These are phyloP conservation scores for Drosophila parthenogenetica DNA, from an alignment of 2,888 invertebrate genomes.

Conservation along the genomic window DNA sequence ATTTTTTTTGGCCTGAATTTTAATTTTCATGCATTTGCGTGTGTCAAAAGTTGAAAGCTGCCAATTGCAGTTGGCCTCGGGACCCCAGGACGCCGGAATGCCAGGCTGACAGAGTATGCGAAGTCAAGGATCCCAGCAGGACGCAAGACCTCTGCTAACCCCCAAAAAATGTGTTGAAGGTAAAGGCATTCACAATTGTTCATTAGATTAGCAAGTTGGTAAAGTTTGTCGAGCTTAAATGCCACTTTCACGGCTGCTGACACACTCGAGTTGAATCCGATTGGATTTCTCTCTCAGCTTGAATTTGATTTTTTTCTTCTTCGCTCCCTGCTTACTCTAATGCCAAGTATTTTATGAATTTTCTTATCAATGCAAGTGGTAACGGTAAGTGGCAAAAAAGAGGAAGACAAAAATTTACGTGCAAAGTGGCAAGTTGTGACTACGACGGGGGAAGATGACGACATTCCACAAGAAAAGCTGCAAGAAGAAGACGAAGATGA, in stretches of 20 bases:
- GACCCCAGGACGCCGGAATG: slow-evolving; percentile 5
- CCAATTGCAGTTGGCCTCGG: slow-evolving; percentile 63
- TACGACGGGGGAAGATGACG: slow-evolving; percentile 27
- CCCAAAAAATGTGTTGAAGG: slow-evolving; percentile 57
- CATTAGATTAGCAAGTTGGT: slow-evolving; percentile 79
- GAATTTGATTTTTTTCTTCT: slow-evolving; percentile 7
- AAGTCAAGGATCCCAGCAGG: not conserved
- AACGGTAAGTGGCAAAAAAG: slow-evolving; percentile 15
- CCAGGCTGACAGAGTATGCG: not conserved
- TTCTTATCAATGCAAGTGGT: slow-evolving; percentile 75
- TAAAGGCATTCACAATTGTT: slow-evolving; percentile 73
- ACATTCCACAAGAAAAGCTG: not conserved
- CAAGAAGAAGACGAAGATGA: not conserved
- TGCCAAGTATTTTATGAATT: slow-evolving; percentile 77
- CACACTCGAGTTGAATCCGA: slow-evolving; percentile 70
- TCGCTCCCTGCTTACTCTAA: slow-evolving; percentile 25
- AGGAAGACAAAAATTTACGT: slow-evolving; percentile 74
- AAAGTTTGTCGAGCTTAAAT: slow-evolving; percentile 75
- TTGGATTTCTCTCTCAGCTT: slow-evolving; percentile 56
- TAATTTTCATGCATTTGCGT: slow-evolving; percentile 50
- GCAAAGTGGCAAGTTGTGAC: slow-evolving; percentile 80
- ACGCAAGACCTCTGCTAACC: not conserved
- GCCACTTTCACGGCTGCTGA: slow-evolving; percentile 78
- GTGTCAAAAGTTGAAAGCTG: slow-evolving; percentile 69
- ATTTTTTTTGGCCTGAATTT: slow-evolving; percentile 39